phyloP scores from a whole-genome alignment of 37 sponge, comb jelly and placozoan genomes.

The Chondrosia reniformis region DNA sequence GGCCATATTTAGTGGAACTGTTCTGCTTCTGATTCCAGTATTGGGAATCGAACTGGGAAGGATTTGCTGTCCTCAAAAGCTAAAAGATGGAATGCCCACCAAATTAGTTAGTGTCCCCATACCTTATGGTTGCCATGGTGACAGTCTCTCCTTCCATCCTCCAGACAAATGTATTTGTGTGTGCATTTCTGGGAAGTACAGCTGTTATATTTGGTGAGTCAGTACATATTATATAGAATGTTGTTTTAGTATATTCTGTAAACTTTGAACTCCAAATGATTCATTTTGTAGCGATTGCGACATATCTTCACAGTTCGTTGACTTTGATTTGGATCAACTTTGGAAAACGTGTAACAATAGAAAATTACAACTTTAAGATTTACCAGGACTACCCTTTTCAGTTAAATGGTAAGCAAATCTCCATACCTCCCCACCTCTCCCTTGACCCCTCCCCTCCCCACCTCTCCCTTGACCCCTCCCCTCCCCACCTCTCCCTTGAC shows the following conservation, averaged over 20 bases:
- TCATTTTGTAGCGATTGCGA: too few species aligned
- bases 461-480: too few species aligned
- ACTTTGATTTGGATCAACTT: neutral
- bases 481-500: too few species aligned
- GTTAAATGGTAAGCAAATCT: neutral
- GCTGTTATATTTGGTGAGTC: conserved; percentile 11
- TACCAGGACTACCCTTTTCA: neutral
- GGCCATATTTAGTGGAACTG: conserved; percentile 12
- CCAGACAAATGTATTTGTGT: conserved; percentile 9
- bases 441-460: too few species aligned
- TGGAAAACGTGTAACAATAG: neutral
- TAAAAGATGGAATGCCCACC: neutral
- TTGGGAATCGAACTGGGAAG: neutral
- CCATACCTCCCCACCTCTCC: too few species aligned
- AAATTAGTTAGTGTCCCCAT: conserved; percentile 8
- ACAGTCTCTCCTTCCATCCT: neutral
- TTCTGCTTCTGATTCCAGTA: neutral
- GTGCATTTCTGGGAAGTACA: conserved; percentile 9
- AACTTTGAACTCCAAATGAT: too few species aligned
- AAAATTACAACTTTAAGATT: neutral
- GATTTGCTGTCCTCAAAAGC: neutral
- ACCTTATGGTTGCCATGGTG: neutral
- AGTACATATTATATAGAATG: neutral
- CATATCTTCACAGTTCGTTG: neutral
- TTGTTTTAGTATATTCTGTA: too few species aligned